Conservation (phyloP, 2,888 invertebrate genomes). For the Euclidia mi region DNA sequence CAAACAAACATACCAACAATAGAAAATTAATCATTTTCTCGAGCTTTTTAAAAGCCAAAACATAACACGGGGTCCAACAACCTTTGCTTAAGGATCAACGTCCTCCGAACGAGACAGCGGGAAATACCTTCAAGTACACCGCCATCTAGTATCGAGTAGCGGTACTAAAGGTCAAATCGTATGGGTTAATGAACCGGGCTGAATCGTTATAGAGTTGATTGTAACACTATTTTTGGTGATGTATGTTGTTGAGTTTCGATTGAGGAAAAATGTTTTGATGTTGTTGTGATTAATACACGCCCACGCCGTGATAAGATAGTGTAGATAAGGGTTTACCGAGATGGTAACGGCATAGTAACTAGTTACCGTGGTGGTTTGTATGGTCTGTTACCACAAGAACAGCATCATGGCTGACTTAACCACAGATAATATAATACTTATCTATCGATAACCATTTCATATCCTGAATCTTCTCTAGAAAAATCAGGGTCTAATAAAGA, state of each 20-base stretch:
- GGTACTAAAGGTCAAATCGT: slow-evolving; percentile 62
- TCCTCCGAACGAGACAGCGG: slow-evolving; percentile 65
- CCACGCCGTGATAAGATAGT: slow-evolving; percentile 4
- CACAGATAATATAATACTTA: too few relatives aligned
- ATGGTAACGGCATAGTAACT: too few relatives aligned
- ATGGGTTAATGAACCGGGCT: slow-evolving; percentile 59
- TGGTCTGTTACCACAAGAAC: too few relatives aligned
- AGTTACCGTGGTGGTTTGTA: too few relatives aligned
- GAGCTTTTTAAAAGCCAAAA: slow-evolving; percentile 50
- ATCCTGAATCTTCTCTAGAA: too few relatives aligned
- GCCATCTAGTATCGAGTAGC: slow-evolving; percentile 67
- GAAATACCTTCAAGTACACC: slow-evolving; percentile 56
- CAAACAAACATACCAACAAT: slow-evolving; percentile 45
- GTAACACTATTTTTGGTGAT: slow-evolving; percentile 62
- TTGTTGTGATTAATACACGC: neutral
- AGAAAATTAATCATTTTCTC: slow-evolving; percentile 24
- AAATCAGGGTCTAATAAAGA: too few relatives aligned
- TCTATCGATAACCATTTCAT: too few relatives aligned
- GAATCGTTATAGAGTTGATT: slow-evolving; percentile 56
- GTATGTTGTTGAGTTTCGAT: slow-evolving; percentile 38
- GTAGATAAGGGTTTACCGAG: neutral
- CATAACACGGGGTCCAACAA: slow-evolving; percentile 66
- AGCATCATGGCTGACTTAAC: too few relatives aligned
- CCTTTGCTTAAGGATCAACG: slow-evolving; percentile 74
- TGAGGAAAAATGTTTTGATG: slow-evolving; percentile 17